These are phyloP conservation scores for Acanthurus tractus DNA, from an alignment of 2,797 vertebrate species.

Conservation along the genomic window DNA sequence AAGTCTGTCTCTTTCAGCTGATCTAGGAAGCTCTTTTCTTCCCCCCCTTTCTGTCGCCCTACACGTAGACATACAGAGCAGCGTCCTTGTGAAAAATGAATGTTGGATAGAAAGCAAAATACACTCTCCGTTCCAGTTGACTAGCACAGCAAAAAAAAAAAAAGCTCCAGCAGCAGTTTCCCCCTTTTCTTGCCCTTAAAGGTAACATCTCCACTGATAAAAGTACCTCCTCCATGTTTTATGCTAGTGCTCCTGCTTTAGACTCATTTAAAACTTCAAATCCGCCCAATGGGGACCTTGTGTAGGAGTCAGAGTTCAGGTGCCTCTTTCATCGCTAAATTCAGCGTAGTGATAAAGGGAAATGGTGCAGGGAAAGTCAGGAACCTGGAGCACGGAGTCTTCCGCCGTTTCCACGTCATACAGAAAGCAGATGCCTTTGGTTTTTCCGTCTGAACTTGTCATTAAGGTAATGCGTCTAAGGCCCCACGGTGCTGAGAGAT, in stretches of 20 bases:
- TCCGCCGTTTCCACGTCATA: constrained; percentile 51
- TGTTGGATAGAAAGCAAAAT: constrained; percentile 41
- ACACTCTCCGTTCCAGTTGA: constrained; percentile 56
- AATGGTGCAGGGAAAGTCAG: constrained; percentile 62
- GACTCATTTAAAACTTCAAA: constrained; percentile 50
- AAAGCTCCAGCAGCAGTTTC: constrained; percentile 45
- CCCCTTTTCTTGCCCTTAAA: constrained; percentile 29
- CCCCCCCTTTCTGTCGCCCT: constrained; percentile 17
- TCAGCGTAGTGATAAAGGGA: constrained; percentile 68
- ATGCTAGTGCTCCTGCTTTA: constrained; percentile 19
- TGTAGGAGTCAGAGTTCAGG: constrained; percentile 59
- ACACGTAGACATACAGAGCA: constrained; percentile 25
- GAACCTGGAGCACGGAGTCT: constrained; percentile 41
- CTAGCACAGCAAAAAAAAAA: constrained; percentile 45
- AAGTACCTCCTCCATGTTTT: constrained; percentile 1
- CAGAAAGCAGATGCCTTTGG: constrained; percentile 79
- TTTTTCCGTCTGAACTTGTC: constrained; percentile 50
- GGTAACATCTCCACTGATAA: constrained; percentile 26
- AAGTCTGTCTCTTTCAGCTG: constrained; percentile 57
- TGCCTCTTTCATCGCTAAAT: constrained; percentile 65
- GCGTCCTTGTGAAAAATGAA: constrained; percentile 63
- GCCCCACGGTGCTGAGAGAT: constrained; percentile 52
- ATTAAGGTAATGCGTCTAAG: constrained; percentile 45
- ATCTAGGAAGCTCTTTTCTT: constrained; percentile 13
- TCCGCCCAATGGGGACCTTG: constrained; percentile 30